phyloP scores from a whole-genome alignment of 1,140 invertebrate genomes.

The Pararge aegeria region DNA sequence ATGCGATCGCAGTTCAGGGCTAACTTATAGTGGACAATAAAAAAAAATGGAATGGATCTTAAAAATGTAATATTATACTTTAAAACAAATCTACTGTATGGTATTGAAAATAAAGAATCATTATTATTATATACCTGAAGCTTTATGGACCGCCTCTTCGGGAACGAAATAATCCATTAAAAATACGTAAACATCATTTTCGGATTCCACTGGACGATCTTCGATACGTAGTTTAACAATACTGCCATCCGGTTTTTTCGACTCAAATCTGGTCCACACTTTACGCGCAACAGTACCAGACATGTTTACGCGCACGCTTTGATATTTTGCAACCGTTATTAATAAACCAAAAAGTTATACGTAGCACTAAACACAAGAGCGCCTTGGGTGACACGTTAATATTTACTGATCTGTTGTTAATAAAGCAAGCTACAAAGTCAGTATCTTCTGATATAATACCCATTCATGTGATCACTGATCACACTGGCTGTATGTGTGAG shows the following conservation, averaged over 20 bases:
- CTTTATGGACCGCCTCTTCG: constrained; percentile 10
- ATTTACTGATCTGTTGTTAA: background rate
- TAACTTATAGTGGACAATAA: too few species aligned
- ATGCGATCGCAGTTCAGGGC: too few species aligned
- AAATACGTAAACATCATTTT: constrained; percentile 10
- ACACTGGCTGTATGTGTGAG: background rate
- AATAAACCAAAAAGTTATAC: too few species aligned
- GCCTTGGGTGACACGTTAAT: background rate
- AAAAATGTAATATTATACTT: too few species aligned
- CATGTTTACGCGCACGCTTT: background rate
- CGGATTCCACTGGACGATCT: background rate
- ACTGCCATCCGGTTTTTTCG: constrained; percentile 20
- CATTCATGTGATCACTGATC: background rate
- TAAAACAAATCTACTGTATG: too few species aligned
- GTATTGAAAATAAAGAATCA: too few species aligned
- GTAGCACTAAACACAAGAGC: background rate
- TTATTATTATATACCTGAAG: background rate
- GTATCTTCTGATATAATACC: background rate
- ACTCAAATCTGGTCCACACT: constrained; percentile 24
- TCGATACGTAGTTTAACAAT: constrained; percentile 20
- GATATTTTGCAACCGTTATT: too few species aligned
- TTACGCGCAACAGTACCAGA: background rate
- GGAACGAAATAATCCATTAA: background rate
- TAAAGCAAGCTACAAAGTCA: background rate
- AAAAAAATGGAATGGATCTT: too few species aligned